phyloP scores from a whole-genome alignment of 1,140 invertebrate genomes.

The Eueides isabella region DNA sequence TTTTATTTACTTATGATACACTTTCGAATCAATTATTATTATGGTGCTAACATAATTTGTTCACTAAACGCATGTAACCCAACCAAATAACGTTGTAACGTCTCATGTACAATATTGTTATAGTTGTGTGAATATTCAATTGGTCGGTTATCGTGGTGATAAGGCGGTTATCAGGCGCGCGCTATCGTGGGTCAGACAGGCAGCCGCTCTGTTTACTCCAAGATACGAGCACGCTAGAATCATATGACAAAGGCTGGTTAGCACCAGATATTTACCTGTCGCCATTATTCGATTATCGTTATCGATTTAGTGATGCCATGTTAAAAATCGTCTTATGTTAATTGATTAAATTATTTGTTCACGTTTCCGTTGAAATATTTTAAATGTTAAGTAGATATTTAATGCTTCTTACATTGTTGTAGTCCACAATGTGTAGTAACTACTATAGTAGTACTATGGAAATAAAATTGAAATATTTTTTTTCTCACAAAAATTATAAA shows the following conservation, averaged over 20 bases:
- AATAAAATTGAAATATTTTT: too few relatives aligned
- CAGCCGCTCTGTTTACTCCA: constrained; percentile 53
- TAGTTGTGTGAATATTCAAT: constrained; percentile 16
- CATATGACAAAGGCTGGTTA: constrained; percentile 53
- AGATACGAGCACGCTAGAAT: constrained; percentile 57
- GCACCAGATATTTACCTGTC: constrained; percentile 21
- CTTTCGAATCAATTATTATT: constrained; percentile 24
- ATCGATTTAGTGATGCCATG: not conserved
- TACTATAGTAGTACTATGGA: too few relatives aligned
- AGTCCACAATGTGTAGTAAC: too few relatives aligned
- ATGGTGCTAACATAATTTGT: constrained; percentile 22
- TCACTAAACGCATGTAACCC: constrained; percentile 21
- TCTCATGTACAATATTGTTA: not conserved
- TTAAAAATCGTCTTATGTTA: not conserved
- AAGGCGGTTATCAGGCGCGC: constrained; percentile 35
- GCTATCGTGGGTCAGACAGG: constrained; percentile 57
- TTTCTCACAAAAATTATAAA: too few relatives aligned
- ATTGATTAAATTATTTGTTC: not conserved
- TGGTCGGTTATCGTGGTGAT: constrained; percentile 27
- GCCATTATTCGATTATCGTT: constrained; percentile 14
- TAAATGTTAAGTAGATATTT: too few relatives aligned
- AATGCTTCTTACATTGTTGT: too few relatives aligned
- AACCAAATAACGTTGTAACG: constrained; percentile 4
- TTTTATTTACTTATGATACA: constrained; percentile 31
- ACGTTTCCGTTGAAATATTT: not conserved